These are phyloP conservation scores for Phenacoccus solenopsis DNA, from an alignment of 1,140 invertebrate genomes.

Conservation along the genomic window DNA sequence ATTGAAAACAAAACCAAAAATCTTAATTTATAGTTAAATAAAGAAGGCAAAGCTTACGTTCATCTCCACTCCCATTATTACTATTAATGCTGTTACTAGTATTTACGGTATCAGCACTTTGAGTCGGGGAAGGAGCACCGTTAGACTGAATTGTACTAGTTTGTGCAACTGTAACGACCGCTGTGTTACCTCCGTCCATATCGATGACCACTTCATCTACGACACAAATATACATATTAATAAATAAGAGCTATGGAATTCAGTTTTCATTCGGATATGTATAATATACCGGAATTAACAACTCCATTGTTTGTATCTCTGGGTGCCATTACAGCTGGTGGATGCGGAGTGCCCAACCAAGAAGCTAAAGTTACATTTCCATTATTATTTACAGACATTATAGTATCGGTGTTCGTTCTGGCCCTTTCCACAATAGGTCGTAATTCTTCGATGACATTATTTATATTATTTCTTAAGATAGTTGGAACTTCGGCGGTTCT, in stretches of 20 bases:
- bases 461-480: conserved; percentile 38
- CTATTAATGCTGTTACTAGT: not conserved
- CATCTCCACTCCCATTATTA: not conserved
- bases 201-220: not conserved
- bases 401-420: not conserved
- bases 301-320: not conserved
- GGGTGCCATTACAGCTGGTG: not conserved
- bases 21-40: too few species aligned
- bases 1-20: too few species aligned
- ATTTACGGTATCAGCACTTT: not conserved
- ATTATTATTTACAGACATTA: not conserved
- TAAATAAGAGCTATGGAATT: too few species aligned
- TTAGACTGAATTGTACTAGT: not conserved
- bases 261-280: too few species aligned
- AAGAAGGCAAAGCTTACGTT: not conserved
- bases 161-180: not conserved
- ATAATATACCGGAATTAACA: not conserved
- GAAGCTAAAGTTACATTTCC: not conserved
- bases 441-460: conserved; percentile 39
- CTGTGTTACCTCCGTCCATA: not conserved
- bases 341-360: not conserved
- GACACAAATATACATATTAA: too few species aligned
- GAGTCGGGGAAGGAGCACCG: not conserved
- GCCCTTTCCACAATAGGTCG: conserved; percentile 39
- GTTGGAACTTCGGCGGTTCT: conserved; percentile 35